Evolutionary conservation across 2,797 vertebrate species (phyloP).

Genomic region (Heteromormyrus szaboi): DNA sequence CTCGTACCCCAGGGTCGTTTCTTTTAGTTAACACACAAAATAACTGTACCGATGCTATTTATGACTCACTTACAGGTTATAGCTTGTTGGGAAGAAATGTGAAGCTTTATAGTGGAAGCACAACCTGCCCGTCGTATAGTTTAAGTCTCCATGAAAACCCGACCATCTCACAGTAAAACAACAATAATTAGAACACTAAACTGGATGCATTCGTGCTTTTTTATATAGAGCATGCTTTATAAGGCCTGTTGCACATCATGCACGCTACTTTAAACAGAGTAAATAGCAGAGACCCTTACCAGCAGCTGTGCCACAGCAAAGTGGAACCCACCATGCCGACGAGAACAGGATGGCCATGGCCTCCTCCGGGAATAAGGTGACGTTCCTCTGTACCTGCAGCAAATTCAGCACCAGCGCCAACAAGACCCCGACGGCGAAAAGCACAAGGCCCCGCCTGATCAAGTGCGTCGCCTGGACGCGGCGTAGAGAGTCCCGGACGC

Average conservation of each 20-base stretch:
- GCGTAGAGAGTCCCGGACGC: slow-evolving; percentile 60
- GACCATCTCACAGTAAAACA: neutral
- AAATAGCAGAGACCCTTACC: slow-evolving; percentile 65
- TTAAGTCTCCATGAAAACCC: neutral
- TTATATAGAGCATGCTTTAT: neutral
- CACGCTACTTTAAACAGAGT: neutral
- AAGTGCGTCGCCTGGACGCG: slow-evolving; percentile 69
- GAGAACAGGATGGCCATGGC: slow-evolving; percentile 87
- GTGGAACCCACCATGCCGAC: slow-evolving; percentile 96
- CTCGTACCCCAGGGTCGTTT: neutral
- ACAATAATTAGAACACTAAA: neutral
- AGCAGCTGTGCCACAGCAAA: slow-evolving; percentile 90
- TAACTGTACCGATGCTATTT: neutral
- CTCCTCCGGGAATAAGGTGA: slow-evolving; percentile 89
- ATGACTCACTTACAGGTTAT: neutral
- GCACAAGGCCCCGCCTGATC: slow-evolving; percentile 79
- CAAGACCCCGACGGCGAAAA: slow-evolving; percentile 85
- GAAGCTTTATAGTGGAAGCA: neutral
- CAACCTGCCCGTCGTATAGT: neutral
- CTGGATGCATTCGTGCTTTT: neutral
- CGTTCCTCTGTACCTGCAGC: slow-evolving; percentile 88
- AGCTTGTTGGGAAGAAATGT: neutral
- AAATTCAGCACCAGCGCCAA: slow-evolving; percentile 93
- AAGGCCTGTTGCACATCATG: neutral
- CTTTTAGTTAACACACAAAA: neutral